phyloP scores from a whole-genome alignment of 2,888 invertebrate species.

The Yponomeuta evonymella region DNA sequence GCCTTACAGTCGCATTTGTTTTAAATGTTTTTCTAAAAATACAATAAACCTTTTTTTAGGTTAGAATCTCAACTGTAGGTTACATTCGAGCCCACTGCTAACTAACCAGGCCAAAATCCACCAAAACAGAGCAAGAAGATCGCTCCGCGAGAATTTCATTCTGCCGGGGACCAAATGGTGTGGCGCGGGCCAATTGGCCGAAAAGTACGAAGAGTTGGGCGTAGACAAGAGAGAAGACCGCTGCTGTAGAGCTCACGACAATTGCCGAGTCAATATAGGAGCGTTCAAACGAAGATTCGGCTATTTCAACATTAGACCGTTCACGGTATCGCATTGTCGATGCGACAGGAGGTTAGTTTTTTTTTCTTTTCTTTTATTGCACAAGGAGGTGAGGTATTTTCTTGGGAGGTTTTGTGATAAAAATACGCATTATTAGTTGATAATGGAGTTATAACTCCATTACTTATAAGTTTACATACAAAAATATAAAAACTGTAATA shows the following conservation, averaged over 20 bases:
- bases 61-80: constrained; percentile 10
- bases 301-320: constrained; percentile 81
- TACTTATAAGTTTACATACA: too few relatives aligned
- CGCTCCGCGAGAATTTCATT: constrained; percentile 73
- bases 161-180: constrained; percentile 86
- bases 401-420: neutral
- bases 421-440: too few relatives aligned
- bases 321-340: constrained; percentile 84
- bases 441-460: too few relatives aligned
- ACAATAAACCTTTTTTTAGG: constrained; percentile 7
- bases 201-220: constrained; percentile 78
- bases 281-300: constrained; percentile 78
- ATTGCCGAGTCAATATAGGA: constrained; percentile 79
- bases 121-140: constrained; percentile 58
- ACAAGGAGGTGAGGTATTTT: constrained; percentile 11
- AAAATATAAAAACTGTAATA: too few relatives aligned
- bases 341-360: constrained; percentile 84
- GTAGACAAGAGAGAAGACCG: constrained; percentile 72
- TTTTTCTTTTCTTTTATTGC: constrained; percentile 31
- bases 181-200: constrained; percentile 78
- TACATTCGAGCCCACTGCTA: neutral
- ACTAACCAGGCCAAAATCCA: constrained; percentile 12
- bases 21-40: neutral
- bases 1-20: neutral
- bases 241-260: constrained; percentile 86